These are phyloP conservation scores for Craniophora ligustri DNA, from an alignment of 2,888 invertebrate species.

Conservation along the genomic window DNA sequence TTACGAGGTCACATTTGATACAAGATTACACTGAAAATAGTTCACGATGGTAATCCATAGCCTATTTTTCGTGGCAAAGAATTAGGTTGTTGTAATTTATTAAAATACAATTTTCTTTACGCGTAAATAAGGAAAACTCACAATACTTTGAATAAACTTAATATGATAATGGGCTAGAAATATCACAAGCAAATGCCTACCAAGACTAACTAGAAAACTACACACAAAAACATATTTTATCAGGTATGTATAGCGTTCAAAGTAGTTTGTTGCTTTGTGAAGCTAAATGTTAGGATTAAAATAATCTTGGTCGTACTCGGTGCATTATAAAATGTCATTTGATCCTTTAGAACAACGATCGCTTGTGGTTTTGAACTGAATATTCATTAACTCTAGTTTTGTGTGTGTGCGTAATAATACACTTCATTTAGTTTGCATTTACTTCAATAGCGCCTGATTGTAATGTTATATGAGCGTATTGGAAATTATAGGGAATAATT, in stretches of 20 bases:
- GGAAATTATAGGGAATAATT: too few relatives aligned
- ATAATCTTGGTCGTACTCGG: constrained; percentile 26
- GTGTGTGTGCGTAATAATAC: constrained; percentile 1
- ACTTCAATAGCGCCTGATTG: background rate
- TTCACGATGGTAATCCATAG: too few relatives aligned
- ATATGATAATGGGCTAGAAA: constrained; percentile 13
- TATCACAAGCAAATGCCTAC: constrained; percentile 30
- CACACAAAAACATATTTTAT: constrained; percentile 6
- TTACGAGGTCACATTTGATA: constrained; percentile 6
- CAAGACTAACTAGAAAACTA: background rate
- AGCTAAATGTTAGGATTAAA: constrained; percentile 29
- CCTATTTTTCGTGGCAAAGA: background rate
- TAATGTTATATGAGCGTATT: background rate
- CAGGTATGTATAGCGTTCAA: background rate
- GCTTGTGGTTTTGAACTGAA: constrained; percentile 17
- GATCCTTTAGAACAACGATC: constrained; percentile 17
- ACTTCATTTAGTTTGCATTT: background rate
- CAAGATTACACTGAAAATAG: background rate
- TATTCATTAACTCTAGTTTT: background rate
- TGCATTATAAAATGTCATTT: constrained; percentile 35
- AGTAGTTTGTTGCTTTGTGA: constrained; percentile 1
- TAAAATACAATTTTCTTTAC: background rate
- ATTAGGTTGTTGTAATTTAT: background rate
- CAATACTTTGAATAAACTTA: background rate
- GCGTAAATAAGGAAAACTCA: background rate